These are phyloP conservation scores for Orycteropus afer DNA, from an alignment of 2,113 vertebrate genomes.

Conservation along the genomic window DNA sequence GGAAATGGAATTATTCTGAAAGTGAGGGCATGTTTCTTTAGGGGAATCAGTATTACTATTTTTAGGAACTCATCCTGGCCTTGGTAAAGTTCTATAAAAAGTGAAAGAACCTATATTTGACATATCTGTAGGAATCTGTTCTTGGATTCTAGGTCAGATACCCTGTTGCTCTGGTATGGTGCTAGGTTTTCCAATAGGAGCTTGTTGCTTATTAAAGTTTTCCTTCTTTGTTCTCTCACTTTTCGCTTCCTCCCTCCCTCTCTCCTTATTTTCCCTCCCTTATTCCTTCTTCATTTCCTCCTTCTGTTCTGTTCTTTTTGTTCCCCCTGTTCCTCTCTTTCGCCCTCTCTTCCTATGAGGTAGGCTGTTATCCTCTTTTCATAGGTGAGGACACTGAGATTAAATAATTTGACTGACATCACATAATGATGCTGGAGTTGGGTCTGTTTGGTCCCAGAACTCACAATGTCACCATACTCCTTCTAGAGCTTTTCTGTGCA, in stretches of 20 bases:
- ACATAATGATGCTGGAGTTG: rapidly evolving
- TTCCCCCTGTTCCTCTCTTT: background rate
- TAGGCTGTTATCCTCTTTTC: background rate
- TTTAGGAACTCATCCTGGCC: background rate
- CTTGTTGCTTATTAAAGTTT: background rate
- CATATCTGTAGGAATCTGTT: background rate
- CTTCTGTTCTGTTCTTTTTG: background rate
- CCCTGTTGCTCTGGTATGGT: background rate
- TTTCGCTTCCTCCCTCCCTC: background rate
- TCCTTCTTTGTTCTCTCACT: background rate
- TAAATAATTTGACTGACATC: background rate
- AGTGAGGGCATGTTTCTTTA: background rate
- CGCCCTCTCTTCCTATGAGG: background rate
- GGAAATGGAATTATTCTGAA: background rate
- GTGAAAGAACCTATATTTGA: background rate
- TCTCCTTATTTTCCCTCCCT: background rate
- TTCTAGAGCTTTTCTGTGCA: background rate
- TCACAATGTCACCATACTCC: rapidly evolving
- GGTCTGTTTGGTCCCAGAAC: rapidly evolving
- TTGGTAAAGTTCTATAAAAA: background rate
- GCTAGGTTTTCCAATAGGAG: background rate
- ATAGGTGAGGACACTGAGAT: background rate
- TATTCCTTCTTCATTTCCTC: background rate
- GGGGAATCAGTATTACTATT: background rate
- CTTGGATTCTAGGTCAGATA: background rate